Conservation (phyloP, 2,888 invertebrate species). For the Nudaria mundana region DNA sequence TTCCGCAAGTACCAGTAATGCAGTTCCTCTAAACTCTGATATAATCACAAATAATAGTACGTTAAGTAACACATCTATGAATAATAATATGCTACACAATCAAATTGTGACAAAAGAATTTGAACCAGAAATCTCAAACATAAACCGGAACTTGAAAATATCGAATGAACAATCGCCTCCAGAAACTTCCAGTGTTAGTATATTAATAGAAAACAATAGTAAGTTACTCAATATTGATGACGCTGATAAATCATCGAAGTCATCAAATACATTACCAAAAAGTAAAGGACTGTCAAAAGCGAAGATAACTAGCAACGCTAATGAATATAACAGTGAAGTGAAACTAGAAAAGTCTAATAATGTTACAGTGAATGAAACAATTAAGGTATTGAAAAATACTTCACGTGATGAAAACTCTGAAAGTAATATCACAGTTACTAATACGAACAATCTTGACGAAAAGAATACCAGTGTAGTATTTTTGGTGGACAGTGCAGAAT, state of each 20-base stretch:
- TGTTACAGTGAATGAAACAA: conserved; percentile 10
- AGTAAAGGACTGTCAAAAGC: conserved; percentile 3
- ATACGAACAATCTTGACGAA: not conserved
- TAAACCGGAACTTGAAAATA: conserved; percentile 2
- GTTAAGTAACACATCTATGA: not conserved
- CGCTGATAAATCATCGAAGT: conserved; percentile 2
- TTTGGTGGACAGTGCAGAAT: too few relatives aligned
- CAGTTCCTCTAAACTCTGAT: not conserved
- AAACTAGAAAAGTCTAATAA: conserved; percentile 4
- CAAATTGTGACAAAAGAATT: not conserved
- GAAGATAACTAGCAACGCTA: conserved; percentile 9
- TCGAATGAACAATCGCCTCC: too few relatives aligned
- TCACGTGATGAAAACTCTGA: conserved; percentile 10
- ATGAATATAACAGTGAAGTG: conserved; percentile 12
- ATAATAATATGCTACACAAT: not conserved
- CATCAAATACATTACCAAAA: not conserved
- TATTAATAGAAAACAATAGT: not conserved
- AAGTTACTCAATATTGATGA: conserved; percentile 4
- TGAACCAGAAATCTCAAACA: not conserved
- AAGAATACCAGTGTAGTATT: conserved; percentile 15
- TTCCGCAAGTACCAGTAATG: not conserved
- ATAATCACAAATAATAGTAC: not conserved
- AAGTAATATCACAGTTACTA: not conserved
- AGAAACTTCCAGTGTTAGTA: conserved; percentile 4
- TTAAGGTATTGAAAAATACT: conserved; percentile 8